These are phyloP conservation scores for Papilio elwesi DNA, from an alignment of 2,888 invertebrate genomes.

Conservation along the genomic window DNA sequence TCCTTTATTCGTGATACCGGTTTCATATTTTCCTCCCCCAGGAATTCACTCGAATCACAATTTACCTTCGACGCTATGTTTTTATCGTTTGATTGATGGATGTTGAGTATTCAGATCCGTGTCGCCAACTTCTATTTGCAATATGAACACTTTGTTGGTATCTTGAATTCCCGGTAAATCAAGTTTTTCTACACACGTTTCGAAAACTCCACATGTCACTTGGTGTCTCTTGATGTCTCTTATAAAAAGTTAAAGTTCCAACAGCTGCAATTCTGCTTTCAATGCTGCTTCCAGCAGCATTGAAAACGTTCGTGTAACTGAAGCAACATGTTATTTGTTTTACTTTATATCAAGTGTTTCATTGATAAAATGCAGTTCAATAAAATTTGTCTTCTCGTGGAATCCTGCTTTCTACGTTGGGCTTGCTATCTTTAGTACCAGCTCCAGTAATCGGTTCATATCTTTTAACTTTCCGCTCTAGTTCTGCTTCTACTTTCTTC, in stretches of 20 bases:
- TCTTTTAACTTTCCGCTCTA: too few species aligned
- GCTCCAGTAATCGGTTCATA: too few species aligned
- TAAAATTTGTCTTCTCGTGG: too few species aligned
- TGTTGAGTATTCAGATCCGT: slow-evolving; percentile 17
- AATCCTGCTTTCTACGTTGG: too few species aligned
- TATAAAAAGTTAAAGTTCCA: neutral
- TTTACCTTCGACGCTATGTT: slow-evolving; percentile 42
- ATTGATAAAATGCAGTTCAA: too few species aligned
- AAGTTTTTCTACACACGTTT: slow-evolving; percentile 11
- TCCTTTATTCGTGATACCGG: too few species aligned
- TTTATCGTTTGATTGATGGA: slow-evolving; percentile 50
- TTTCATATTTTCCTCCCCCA: slow-evolving; percentile 24
- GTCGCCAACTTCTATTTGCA: slow-evolving; percentile 24
- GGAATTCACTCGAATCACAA: slow-evolving; percentile 37
- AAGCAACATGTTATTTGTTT: too few species aligned
- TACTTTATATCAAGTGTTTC: too few species aligned
- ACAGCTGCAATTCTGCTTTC: neutral
- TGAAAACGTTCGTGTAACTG: too few species aligned
- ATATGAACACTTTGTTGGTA: slow-evolving; percentile 18
- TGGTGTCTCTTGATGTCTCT: neutral
- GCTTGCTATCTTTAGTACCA: too few species aligned
- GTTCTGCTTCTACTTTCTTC: too few species aligned
- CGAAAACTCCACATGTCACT: neutral
- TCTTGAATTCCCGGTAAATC: slow-evolving; percentile 17
- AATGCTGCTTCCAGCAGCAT: too few species aligned